These are phyloP conservation scores for Bovichtus diacanthus DNA, from an alignment of 2,797 vertebrate genomes.

Conservation along the genomic window DNA sequence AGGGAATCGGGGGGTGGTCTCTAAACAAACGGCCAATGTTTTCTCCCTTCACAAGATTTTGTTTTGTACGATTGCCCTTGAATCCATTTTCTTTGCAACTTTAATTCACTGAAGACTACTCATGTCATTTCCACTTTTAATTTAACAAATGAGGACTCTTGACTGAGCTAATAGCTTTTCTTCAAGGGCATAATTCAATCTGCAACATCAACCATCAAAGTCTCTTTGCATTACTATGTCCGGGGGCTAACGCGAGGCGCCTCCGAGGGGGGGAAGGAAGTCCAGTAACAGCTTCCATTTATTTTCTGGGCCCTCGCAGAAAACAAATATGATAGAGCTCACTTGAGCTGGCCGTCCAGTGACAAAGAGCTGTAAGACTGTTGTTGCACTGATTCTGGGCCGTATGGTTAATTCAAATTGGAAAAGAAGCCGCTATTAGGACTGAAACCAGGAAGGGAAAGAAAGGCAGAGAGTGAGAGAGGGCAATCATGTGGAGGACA, in stretches of 20 bases:
- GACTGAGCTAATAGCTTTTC: conserved; percentile 89
- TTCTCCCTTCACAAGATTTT: conserved; percentile 52
- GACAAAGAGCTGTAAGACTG: conserved; percentile 47
- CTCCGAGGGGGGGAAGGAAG: conserved; percentile 67
- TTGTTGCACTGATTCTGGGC: conserved; percentile 24
- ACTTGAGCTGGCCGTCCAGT: conserved; percentile 42
- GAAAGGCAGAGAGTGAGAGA: conserved; percentile 15
- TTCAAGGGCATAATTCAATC: conserved; percentile 90
- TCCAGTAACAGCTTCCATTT: conserved; percentile 75
- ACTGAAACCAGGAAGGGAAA: conserved; percentile 20
- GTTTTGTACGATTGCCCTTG: conserved; percentile 62
- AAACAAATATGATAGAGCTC: conserved; percentile 77
- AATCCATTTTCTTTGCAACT: conserved; percentile 79
- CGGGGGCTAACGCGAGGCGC: conserved; percentile 79
- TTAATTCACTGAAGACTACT: conserved; percentile 86
- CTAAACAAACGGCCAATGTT: conserved; percentile 56
- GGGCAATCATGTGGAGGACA: conserved; percentile 73
- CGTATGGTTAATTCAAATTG: conserved; percentile 64
- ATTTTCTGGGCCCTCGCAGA: conserved; percentile 71
- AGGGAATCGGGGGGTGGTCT: conserved; percentile 46
- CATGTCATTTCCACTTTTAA: conserved; percentile 90
- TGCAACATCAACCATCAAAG: conserved; percentile 88
- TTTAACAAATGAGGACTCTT: conserved; percentile 88
- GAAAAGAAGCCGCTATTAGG: conserved; percentile 44
- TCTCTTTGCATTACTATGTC: conserved; percentile 79